phyloP scores from a whole-genome alignment of 2,888 invertebrate species.

The Acrocyrtus sp. region DNA sequence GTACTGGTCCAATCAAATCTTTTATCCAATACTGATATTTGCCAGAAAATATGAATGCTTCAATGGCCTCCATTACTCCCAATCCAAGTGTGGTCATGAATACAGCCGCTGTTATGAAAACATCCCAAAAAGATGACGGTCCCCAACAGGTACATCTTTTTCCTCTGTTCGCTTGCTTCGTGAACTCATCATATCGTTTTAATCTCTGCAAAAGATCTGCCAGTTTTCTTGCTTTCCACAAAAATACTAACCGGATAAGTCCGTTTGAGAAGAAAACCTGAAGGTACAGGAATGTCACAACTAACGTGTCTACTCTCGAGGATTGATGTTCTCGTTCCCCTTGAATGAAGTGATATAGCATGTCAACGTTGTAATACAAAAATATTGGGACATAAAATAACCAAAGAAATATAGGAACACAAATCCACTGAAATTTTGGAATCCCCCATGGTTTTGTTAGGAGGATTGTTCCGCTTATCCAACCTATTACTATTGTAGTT shows the following conservation, averaged over 20 bases:
- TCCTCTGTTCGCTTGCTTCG: too few species aligned
- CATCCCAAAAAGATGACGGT: not conserved
- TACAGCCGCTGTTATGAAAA: not conserved
- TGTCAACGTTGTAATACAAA: not conserved
- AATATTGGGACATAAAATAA: conserved; percentile 6
- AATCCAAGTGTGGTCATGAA: not conserved
- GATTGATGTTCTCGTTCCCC: not conserved
- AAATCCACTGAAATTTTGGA: not conserved
- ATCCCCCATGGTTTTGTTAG: not conserved
- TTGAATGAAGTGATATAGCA: not conserved
- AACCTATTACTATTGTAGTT: not conserved
- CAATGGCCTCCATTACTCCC: not conserved
- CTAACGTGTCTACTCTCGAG: not conserved
- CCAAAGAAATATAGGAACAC: not conserved
- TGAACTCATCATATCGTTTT: not conserved
- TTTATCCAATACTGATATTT: too few species aligned
- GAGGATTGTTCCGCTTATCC: not conserved
- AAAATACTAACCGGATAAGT: conserved; percentile 1
- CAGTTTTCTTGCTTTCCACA: conserved; percentile 2
- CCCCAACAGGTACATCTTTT: too few species aligned
- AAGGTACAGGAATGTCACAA: not conserved
- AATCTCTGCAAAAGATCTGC: conserved; percentile 4
- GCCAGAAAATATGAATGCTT: too few species aligned
- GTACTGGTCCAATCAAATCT: not conserved
- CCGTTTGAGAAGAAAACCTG: conserved; percentile 1